A percentile compares a stretch with the other conserved stretches of the same genome.
Conservation (phyloP, 2,797 vertebrate species). For the Setipinna tenuifilis region DNA sequence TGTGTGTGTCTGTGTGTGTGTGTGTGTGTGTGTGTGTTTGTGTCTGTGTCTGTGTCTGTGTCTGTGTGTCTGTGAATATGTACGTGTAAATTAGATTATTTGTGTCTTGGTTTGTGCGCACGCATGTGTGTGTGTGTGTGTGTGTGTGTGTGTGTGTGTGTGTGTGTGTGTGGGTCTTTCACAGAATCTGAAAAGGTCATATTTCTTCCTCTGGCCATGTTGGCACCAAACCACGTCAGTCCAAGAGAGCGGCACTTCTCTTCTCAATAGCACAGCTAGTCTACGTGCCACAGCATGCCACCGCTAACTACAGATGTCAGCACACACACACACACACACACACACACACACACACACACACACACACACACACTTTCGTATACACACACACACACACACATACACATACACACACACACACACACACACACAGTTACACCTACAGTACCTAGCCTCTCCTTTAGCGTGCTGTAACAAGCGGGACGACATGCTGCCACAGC, state of each 20-base stretch:
- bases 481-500: neutral
- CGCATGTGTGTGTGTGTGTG: constrained; percentile 4
- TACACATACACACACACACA: neutral
- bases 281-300: no score
- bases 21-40: constrained; percentile 47
- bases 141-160: constrained; percentile 22
- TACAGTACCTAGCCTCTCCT: neutral
- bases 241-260: neutral
- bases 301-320: no score
- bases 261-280: neutral
- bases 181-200: constrained; percentile 47
- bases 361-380: constrained; percentile 6
- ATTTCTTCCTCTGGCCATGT: neutral
- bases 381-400: neutral
- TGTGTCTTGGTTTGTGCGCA: neutral
- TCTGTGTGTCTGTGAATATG: neutral
- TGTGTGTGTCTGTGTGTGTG: constrained; percentile 22
- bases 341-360: constrained; percentile 16
- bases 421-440: neutral
- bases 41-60: constrained; percentile 45
- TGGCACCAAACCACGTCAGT: neutral
- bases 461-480: neutral
- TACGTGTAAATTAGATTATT: constrained; percentile 13
- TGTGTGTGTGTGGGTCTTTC: constrained; percentile 45
- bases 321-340: neutral